Percentiles rank a stretch among this genome's conserved stretches.
Evolutionary conservation across 2,113 vertebrate genomes (phyloP).

Genomic region (Rhegmatorhina hoffmannsi): DNA sequence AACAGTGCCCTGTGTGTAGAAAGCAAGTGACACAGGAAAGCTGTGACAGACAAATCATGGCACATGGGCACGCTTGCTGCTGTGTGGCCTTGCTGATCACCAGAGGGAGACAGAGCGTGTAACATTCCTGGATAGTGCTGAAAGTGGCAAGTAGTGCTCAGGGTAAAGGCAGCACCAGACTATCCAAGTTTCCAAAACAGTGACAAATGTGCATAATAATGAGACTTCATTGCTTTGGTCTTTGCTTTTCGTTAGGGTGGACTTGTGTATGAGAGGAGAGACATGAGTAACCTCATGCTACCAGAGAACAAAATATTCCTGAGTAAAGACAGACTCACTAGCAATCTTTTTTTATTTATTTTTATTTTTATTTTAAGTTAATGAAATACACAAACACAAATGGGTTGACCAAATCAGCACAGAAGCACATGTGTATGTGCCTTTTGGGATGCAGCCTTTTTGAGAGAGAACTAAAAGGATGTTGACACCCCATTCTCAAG

Average conservation of each 20-base stretch:
- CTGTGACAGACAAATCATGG: background rate
- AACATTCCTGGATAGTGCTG: background rate
- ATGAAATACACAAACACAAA: background rate
- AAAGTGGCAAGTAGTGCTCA: background rate
- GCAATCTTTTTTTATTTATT: background rate
- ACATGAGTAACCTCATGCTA: background rate
- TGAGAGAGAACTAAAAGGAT: background rate
- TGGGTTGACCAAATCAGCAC: background rate
- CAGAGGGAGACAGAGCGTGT: constrained; percentile 76
- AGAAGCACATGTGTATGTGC: fast-evolving
- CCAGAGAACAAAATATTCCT: background rate
- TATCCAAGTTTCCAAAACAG: background rate
- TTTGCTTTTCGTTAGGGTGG: background rate
- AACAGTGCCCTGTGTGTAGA: fast-evolving
- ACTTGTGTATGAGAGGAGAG: fast-evolving
- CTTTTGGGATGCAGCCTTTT: background rate
- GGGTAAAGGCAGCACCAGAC: background rate
- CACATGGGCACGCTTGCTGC: fast-evolving
- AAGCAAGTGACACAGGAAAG: background rate
- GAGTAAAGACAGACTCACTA: background rate
- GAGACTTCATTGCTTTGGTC: background rate
- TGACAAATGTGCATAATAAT: background rate
- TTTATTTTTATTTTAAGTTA: background rate
- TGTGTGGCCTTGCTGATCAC: background rate
- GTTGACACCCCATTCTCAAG: background rate